Evolutionary conservation across 92 coral and sea anemone genomes (phyloP).

Genomic region (Epizoanthus illoricatus): DNA sequence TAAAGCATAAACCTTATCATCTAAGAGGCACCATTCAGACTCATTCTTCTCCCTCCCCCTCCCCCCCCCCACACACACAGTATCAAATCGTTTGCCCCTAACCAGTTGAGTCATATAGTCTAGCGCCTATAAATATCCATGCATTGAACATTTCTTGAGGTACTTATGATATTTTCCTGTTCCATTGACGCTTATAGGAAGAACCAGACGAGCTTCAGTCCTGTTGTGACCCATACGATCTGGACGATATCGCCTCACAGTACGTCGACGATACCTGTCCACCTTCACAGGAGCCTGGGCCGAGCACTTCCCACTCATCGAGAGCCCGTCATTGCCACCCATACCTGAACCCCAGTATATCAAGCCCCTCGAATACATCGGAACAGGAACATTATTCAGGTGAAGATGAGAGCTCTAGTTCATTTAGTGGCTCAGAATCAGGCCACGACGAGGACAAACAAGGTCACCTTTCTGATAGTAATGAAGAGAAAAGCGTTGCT

Average conservation of each 20-base stretch:
- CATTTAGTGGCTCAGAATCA: conserved; percentile 1
- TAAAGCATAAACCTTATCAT: too few species aligned
- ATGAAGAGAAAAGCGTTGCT: too few species aligned
- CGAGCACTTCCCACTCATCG: background rate
- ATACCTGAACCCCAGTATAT: background rate
- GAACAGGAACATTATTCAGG: conserved; percentile 10
- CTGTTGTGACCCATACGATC: conserved; percentile 62
- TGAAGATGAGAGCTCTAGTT: conserved; percentile 1
- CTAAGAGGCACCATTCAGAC: too few species aligned
- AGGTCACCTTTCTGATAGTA: too few species aligned
- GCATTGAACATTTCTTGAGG: background rate
- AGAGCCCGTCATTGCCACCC: background rate
- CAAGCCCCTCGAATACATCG: conserved; percentile 12
- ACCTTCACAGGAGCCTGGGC: conserved; percentile 2
- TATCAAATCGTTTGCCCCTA: background rate
- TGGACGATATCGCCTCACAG: conserved; percentile 85
- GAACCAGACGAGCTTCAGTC: conserved; percentile 25
- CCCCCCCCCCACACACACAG: too few species aligned
- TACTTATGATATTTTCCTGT: background rate
- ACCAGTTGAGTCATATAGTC: background rate
- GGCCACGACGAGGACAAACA: background rate
- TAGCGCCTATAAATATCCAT: too few species aligned
- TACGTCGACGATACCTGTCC: conserved; percentile 49
- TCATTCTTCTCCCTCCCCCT: too few species aligned
- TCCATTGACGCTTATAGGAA: background rate